A percentile compares a stretch with the other conserved stretches of the same genome.
Evolutionary conservation across 2,113 vertebrate species (phyloP).

Genomic region (Numida meleagris): DNA sequence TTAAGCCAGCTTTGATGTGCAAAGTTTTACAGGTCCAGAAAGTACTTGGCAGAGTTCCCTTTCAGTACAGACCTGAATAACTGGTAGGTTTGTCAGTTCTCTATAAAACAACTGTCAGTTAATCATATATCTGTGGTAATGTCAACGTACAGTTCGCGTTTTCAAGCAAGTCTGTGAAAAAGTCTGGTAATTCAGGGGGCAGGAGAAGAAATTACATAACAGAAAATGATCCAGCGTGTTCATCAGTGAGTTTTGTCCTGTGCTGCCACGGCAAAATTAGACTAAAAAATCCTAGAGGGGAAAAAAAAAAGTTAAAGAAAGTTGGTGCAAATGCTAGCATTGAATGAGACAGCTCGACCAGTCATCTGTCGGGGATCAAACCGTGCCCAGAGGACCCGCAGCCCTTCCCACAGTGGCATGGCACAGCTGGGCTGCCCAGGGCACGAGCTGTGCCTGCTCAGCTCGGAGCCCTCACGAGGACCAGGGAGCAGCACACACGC

Average conservation of each 20-base stretch:
- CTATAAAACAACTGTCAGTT: neutral
- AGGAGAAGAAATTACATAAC: neutral
- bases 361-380: neutral
- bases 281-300: neutral
- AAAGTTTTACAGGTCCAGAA: neutral
- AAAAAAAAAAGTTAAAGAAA: neutral
- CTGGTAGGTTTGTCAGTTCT: neutral
- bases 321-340: neutral
- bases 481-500: too few relatives aligned
- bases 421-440: neutral
- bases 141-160: neutral
- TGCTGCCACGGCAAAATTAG: neutral
- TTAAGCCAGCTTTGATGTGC: neutral
- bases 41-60: neutral
- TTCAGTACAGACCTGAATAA: neutral
- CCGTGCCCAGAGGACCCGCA: neutral
- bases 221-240: neutral
- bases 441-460: too few relatives aligned
- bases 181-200: neutral
- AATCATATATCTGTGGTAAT: fast-evolving
- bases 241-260: neutral
- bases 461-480: too few relatives aligned
- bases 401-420: neutral
- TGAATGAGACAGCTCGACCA: neutral
- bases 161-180: neutral